Conservation (phyloP, 2,888 invertebrate genomes). For the Mythimna vitellina region DNA sequence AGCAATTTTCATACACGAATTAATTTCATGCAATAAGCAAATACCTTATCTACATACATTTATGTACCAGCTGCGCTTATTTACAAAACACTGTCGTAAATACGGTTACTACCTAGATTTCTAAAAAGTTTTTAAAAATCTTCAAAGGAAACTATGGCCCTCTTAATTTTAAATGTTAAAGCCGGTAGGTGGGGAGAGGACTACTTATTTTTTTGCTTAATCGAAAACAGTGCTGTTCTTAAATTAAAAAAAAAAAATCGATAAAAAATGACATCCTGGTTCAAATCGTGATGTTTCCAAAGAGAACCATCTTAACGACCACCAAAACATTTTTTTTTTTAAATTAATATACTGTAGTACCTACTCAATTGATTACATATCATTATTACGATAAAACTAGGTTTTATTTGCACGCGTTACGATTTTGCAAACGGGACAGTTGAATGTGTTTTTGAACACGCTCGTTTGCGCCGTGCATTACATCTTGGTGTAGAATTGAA, state of each 20-base stretch:
- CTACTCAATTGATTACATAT: slow-evolving; percentile 6
- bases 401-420: slow-evolving; percentile 25
- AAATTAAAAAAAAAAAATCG: background rate
- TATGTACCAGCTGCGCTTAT: background rate
- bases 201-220: background rate
- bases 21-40: slow-evolving; percentile 41
- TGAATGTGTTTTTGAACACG: background rate
- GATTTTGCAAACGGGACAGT: slow-evolving; percentile 15
- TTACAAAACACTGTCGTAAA: slow-evolving; percentile 11
- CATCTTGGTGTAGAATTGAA: slow-evolving; percentile 3
- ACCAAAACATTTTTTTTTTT: background rate
- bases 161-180: background rate
- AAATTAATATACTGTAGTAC: background rate
- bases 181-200: background rate
- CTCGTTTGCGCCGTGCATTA: background rate
- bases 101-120: no score
- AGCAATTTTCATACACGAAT: slow-evolving; percentile 22
- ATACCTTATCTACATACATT: background rate
- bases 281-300: slow-evolving; percentile 3
- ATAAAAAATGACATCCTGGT: slow-evolving; percentile 15
- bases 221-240: background rate
- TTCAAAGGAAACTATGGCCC: background rate
- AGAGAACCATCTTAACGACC: background rate
- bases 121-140: background rate
- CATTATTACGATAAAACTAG: slow-evolving; percentile 4